A percentile compares a stretch with the other conserved stretches of the same genome.
These are phyloP conservation scores for Lithobates sylvaticus DNA, from an alignment of 2,797 vertebrate species.

Conservation along the genomic window DNA sequence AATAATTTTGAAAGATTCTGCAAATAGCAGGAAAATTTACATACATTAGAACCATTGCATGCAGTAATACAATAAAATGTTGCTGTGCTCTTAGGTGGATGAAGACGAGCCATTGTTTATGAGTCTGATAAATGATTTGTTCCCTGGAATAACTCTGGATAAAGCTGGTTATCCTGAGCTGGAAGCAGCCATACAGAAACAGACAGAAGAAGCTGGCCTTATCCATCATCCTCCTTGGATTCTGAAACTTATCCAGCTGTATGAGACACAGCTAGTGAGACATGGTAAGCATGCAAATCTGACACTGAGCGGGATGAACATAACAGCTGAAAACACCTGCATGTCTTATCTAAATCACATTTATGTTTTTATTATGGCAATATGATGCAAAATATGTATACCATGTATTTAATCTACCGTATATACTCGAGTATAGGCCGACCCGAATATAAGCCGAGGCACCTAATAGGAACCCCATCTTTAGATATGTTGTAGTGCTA, in stretches of 20 bases:
- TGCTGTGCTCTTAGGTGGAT: constrained; percentile 72
- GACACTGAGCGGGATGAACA: neutral
- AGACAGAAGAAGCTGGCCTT: constrained; percentile 80
- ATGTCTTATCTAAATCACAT: neutral
- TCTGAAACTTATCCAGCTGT: constrained; percentile 87
- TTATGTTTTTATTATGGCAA: too few relatives aligned
- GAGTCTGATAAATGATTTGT: constrained; percentile 82
- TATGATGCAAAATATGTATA: too few relatives aligned
- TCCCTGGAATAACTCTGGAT: constrained; percentile 75
- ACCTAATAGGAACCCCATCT: too few relatives aligned
- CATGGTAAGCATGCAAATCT: constrained; percentile 77
- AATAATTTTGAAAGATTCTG: neutral
- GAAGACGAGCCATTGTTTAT: constrained; percentile 83
- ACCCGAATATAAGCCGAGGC: too few relatives aligned
- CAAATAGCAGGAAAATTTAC: neutral
- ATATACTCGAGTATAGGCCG: too few relatives aligned
- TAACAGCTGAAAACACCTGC: neutral
- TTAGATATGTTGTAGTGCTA: too few relatives aligned
- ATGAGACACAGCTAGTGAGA: constrained; percentile 85
- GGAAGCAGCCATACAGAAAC: constrained; percentile 78
- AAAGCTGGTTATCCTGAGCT: constrained; percentile 84
- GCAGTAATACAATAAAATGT: neutral
- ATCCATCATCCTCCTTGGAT: constrained; percentile 84
- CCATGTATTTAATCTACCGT: too few relatives aligned
- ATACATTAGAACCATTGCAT: neutral